A percentile compares a stretch with the other conserved stretches of the same genome.
phyloP scores from a whole-genome alignment of 2,888 invertebrate genomes.

The Hirtodrosophila duncani region DNA sequence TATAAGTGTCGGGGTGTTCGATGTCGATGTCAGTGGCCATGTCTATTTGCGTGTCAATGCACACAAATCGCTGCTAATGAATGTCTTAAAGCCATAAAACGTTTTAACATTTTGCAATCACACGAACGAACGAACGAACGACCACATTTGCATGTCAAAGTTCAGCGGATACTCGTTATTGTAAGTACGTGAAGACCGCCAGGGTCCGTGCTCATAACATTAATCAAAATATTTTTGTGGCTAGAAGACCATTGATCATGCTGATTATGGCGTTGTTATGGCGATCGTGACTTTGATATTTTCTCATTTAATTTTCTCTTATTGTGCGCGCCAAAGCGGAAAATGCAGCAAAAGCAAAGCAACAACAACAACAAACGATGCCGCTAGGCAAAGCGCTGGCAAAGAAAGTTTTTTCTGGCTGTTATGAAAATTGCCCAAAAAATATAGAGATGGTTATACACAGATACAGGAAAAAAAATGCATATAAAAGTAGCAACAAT shows the following conservation, averaged over 20 bases:
- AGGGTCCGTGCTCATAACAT: conserved; percentile 29
- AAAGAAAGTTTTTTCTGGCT: conserved; percentile 53
- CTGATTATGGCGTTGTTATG: conserved; percentile 51
- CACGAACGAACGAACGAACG: conserved; percentile 16
- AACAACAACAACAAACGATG: conserved; percentile 22
- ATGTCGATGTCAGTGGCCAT: conserved; percentile 13
- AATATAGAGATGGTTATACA: too few relatives aligned
- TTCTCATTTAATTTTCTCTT: conserved; percentile 54
- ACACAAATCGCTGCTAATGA: too few relatives aligned
- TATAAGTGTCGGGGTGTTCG: conserved; percentile 29
- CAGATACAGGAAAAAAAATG: not conserved
- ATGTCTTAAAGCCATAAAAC: conserved; percentile 1
- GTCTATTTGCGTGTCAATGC: conserved; percentile 4
- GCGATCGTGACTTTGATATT: conserved; percentile 66
- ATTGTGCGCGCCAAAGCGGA: conserved; percentile 40
- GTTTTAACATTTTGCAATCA: conserved; percentile 15
- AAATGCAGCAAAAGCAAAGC: conserved; percentile 26
- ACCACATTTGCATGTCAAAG: conserved; percentile 46
- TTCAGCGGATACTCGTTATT: conserved; percentile 38
- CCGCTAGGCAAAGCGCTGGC: conserved; percentile 49
- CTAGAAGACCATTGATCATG: conserved; percentile 51
- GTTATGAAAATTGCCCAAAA: conserved; percentile 36
- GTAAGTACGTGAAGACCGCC: not conserved
- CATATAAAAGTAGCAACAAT: conserved; percentile 4
- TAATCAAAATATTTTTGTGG: conserved; percentile 49